A percentile compares a stretch with the other conserved stretches of the same genome.
Evolutionary conservation across 2,797 vertebrate species (phyloP).

Genomic region (Phoebastria nigripes): DNA sequence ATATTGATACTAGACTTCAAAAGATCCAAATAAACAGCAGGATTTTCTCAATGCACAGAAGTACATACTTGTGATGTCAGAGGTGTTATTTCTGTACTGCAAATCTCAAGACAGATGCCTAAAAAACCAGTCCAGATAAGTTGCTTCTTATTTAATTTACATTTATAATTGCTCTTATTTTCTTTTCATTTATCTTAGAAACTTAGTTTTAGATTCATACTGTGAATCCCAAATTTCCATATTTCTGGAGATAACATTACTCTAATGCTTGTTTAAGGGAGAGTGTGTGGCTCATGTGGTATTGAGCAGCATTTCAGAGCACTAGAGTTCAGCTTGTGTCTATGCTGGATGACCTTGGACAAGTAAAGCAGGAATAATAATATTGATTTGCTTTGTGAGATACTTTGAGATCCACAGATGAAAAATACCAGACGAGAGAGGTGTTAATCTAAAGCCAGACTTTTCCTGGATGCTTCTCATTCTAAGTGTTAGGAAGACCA

Average conservation of each 20-base stretch:
- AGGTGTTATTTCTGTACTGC: slow-evolving; percentile 30
- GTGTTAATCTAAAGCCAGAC: background rate
- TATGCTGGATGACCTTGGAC: background rate
- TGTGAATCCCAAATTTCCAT: background rate
- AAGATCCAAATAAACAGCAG: slow-evolving; percentile 54
- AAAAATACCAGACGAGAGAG: background rate
- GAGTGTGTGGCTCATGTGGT: background rate
- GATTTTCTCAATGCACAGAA: slow-evolving; percentile 43
- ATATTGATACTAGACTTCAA: slow-evolving; percentile 61
- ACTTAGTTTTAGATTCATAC: background rate
- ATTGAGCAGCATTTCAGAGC: background rate
- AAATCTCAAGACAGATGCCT: background rate
- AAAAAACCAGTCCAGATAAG: background rate
- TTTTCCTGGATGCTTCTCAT: background rate
- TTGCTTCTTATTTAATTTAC: background rate
- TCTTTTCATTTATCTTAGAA: background rate
- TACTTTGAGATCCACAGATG: background rate
- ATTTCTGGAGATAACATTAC: background rate
- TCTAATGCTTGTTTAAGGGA: background rate
- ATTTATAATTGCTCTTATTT: background rate
- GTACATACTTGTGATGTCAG: slow-evolving; percentile 44
- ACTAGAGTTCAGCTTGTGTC: background rate
- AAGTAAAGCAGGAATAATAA: background rate
- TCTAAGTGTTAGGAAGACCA: background rate
- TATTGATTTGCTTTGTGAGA: background rate